Evolutionary conservation across 1,140 invertebrate species (phyloP), one percentile per base, ranked within the genome.

Genomic region (Steinernema feltiae): DNA sequence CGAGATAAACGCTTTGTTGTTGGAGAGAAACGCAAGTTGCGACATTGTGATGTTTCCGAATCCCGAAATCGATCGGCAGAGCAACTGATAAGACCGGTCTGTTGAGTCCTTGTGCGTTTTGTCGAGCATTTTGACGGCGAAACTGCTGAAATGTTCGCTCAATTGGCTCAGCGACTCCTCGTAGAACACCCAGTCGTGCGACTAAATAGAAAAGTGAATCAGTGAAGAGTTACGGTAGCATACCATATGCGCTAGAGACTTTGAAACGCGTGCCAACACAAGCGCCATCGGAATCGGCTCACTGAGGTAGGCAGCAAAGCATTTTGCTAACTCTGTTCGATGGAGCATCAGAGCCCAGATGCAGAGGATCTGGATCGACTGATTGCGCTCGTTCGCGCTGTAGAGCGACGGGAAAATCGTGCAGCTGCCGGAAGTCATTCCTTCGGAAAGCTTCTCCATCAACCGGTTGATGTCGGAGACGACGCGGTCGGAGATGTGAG

Each of bases 151-250:
- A 46, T 76, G 70, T 15, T 80, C 63, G 27, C 73, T 70, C 24
- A 84, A 71, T 2, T 35, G 29, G 18, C 69, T 73, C 69, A 84
- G 69, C 1, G 74, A 70, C 48, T 85, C 79, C 70, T 83, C 80
- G 72, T 82, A 84, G 35, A 85, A 84, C 35, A 81, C 80, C 82
- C 82, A 84, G 32, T 83, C 78, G 30, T 74, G 73, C 32, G 77
- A 78, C 82, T 82, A 48, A 73, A 82, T 80, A 30, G 21, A 15
- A 30, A 17, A 17, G 12, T n/a, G 12, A 27, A 63, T 15, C 24
- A 27, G 24, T 63, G 12, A 63, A 63, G 7, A 15, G 53, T 3
- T 63, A 63, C 7, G 3, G 3, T 21, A n/a, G 18, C 29, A 48
- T 15, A 81, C 80, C 74, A 83, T 77, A 27, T 79, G 53, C 12